phyloP scores from a whole-genome alignment of 2,113 vertebrate species.

The Picathartes gymnocephalus region DNA sequence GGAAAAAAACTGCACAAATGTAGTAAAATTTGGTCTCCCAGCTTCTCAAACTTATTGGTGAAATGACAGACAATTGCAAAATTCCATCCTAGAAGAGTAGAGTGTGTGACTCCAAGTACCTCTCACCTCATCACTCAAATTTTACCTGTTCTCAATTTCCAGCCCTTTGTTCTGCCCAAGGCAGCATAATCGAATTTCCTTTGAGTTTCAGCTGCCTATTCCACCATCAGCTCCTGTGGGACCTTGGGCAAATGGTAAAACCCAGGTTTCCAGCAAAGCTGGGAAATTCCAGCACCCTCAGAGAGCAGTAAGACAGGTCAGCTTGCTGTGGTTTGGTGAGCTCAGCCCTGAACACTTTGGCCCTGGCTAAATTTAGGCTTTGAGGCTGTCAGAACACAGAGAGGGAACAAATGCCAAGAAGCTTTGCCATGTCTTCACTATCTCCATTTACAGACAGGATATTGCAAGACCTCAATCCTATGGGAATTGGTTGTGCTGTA shows the following conservation, averaged over 20 bases:
- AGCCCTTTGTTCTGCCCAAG: neutral
- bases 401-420: neutral
- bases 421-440: neutral
- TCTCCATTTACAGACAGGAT: neutral
- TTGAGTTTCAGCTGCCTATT: neutral
- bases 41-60: neutral
- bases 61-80: neutral
- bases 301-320: neutral
- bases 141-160: neutral
- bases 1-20: accelerated
- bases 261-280: neutral
- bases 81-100: neutral
- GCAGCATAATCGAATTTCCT: neutral
- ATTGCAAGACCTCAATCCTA: neutral
- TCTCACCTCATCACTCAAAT: neutral
- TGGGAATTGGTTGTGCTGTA: neutral
- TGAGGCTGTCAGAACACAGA: neutral
- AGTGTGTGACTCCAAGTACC: neutral
- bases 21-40: neutral
- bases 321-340: neutral
- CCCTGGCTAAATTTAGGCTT: neutral
- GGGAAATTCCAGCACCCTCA: neutral
- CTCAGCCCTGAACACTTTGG: neutral
- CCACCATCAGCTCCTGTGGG: neutral
- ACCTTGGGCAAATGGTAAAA: neutral